Conservation (phyloP, 2,113 vertebrate species). For the Chroicocephalus ridibundus region DNA sequence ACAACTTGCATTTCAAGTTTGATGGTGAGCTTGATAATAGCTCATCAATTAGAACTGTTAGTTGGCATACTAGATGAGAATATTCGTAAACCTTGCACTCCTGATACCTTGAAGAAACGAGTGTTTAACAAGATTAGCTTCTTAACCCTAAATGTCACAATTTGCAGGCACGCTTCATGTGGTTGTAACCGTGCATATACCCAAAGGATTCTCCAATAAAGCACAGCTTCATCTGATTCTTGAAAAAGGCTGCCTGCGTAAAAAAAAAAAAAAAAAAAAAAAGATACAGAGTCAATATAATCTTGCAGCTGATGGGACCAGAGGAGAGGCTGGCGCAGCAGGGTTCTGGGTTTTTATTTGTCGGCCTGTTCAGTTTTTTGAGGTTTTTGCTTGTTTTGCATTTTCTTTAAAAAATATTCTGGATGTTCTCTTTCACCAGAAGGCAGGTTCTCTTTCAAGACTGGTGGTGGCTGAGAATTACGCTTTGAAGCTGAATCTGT, state of each 20-base stretch:
- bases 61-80: background rate
- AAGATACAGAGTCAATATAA: background rate
- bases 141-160: background rate
- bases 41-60: background rate
- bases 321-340: background rate
- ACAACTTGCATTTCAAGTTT: background rate
- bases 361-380: no score
- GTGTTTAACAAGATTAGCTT: background rate
- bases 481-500: background rate
- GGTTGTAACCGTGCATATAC: accelerated
- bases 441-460: background rate
- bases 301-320: background rate
- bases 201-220: background rate
- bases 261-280: background rate
- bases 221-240: background rate
- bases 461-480: background rate
- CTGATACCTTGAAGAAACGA: background rate
- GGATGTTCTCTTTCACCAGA: background rate
- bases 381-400: background rate
- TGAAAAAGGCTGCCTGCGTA: background rate
- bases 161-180: background rate
- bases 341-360: background rate
- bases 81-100: background rate
- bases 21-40: background rate
- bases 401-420: background rate